Evolutionary conservation across 2,113 vertebrate genomes (phyloP).

Genomic region (Triplophysa dalaica): DNA sequence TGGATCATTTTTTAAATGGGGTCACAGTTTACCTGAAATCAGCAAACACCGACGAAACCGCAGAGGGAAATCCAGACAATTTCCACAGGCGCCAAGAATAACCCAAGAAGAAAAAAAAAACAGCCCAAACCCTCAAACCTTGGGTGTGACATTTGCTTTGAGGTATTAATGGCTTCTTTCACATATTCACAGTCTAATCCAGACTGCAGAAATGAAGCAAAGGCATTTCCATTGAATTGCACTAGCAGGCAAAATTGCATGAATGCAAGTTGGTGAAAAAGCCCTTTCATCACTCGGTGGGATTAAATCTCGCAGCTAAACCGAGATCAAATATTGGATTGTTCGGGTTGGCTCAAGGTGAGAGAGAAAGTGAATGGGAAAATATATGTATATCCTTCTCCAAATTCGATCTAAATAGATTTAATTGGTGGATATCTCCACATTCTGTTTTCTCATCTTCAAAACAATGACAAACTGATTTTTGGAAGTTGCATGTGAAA

Average conservation of each 20-base stretch:
- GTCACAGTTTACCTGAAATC: not conserved
- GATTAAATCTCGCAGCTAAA: conserved; percentile 73
- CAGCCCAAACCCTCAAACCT: conserved; percentile 52
- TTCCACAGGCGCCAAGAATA: not conserved
- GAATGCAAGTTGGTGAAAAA: conserved; percentile 72
- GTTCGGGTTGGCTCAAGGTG: conserved; percentile 67
- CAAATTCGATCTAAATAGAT: conserved; percentile 22
- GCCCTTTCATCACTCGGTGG: conserved; percentile 65
- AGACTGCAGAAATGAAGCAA: conserved; percentile 62
- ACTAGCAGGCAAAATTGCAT: conserved; percentile 72
- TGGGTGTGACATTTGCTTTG: conserved; percentile 63
- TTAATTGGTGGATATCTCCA: not conserved
- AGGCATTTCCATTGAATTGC: conserved; percentile 74
- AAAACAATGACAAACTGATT: not conserved
- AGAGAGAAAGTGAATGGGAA: conserved; percentile 52
- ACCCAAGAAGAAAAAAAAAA: not conserved
- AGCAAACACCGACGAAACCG: not conserved
- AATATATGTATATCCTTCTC: conserved; percentile 34
- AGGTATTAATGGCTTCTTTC: conserved; percentile 63
- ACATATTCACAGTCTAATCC: conserved; percentile 66
- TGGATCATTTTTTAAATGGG: not conserved
- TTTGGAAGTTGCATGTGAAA: too few species aligned
- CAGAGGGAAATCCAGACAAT: not conserved
- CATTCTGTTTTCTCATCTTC: not conserved
- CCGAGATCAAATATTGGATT: conserved; percentile 76